Evolutionary conservation across 1,140 invertebrate genomes (phyloP), one percentile per base, ranked within the genome.

Genomic region (Ctenoplectra terminalis): DNA sequence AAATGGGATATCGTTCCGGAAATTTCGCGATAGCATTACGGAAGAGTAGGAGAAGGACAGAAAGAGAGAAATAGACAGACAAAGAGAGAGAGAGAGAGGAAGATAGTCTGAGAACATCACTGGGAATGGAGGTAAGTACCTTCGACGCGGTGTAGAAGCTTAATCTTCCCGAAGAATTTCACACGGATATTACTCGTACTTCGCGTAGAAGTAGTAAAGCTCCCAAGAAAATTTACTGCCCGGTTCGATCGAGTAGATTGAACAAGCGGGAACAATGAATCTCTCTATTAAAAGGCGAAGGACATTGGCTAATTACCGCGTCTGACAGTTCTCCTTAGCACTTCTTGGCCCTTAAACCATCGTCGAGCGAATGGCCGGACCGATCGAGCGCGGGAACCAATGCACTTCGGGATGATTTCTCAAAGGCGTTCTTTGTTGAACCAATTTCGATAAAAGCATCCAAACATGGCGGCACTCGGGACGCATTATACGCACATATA

Each of bases 221-320:
- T 17, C 7, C 11, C 40, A 7, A n/a, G 66, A 40, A 52, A 79
- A 73, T 80, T 80, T 54, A 73, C 26, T 54, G 70, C 58, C 23
- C 15, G 13, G 43, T 20, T 46, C 43, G 69, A 60, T 63, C 77
- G 58, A 3, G 34, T 52, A n/a, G 69, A 79, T 72, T 17, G 69
- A 72, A 48, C 67, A 15, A 15, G 0, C 20, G 3, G 29, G 23
- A 31, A 50, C 77, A 73, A 80, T 17, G 77, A 54, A 26, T 63
- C 40, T 52, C 58, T 79, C 64, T 80, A 52, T 72, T 76, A 76
- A 67, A 76, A 52, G 56, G 6, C 20, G 64, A 34, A 54, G 64
- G 52, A 64, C 46, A 26, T 13, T 50, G 43, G 58, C 58, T 72
- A 79, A 73, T 80, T 73, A 80, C 70, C 70, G 11, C 26, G 58